phyloP scores from a whole-genome alignment of 2,113 vertebrate species.

The Ophthalmotilapia sp. region DNA sequence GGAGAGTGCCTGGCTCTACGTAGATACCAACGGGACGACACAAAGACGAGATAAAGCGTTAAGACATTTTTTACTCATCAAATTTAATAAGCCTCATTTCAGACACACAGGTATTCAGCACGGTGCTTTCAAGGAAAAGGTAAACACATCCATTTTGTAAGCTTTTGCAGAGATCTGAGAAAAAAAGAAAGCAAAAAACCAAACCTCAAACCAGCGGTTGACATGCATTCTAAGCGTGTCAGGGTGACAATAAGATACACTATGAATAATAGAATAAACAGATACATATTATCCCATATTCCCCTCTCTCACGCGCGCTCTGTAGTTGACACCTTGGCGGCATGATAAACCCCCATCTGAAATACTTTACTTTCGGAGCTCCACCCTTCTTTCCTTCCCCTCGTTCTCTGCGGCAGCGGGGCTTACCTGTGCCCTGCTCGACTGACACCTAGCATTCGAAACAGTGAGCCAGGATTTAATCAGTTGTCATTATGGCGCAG shows the following conservation, averaged over 20 bases:
- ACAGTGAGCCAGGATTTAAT: conserved; percentile 60
- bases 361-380: conserved; percentile 40
- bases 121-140: conserved; percentile 40
- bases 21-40: conserved; percentile 54
- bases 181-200: conserved; percentile 14
- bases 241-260: conserved; percentile 65
- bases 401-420: not conserved
- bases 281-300: conserved; percentile 51
- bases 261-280: conserved; percentile 76
- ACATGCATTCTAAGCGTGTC: conserved; percentile 67
- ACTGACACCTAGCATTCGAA: conserved; percentile 67
- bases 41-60: conserved; percentile 66
- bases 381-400: conserved; percentile 7
- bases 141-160: conserved; percentile 72
- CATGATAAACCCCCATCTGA: conserved; percentile 42
- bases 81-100: conserved; percentile 73
- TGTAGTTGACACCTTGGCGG: conserved; percentile 46
- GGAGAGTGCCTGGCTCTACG: conserved; percentile 50
- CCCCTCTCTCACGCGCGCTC: not conserved
- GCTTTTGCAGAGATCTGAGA: conserved; percentile 37
- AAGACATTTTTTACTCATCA: conserved; percentile 68
- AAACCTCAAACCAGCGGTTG: conserved; percentile 50
- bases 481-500: conserved; percentile 60
- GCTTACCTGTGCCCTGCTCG: conserved; percentile 62
- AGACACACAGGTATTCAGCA: conserved; percentile 62